Evolutionary conservation across 2,888 invertebrate genomes (phyloP).

Genomic region (Chymomyza fuscimana): DNA sequence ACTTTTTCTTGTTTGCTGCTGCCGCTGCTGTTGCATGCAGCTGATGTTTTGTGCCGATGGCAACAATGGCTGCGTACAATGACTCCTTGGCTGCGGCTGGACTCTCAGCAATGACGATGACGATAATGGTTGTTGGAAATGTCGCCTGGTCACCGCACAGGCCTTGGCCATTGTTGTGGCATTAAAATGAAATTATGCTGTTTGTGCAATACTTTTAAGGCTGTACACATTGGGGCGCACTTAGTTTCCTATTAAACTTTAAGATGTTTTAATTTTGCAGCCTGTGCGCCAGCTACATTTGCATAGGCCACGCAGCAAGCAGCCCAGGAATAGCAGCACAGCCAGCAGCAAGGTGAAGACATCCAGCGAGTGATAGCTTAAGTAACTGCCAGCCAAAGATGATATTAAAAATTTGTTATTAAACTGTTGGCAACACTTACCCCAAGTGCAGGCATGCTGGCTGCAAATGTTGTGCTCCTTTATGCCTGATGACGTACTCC

Average conservation of each 20-base stretch:
- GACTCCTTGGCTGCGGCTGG: background rate
- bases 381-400: conserved; percentile 12
- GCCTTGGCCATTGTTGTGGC: conserved; percentile 15
- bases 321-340: conserved; percentile 13
- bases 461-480: conserved; percentile 87
- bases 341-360: conserved; percentile 10
- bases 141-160: background rate
- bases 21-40: background rate
- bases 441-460: conserved; percentile 85
- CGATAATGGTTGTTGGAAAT: background rate
- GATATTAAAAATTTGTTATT: conserved; percentile 12
- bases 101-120: conserved; percentile 7
- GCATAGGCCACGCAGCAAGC: conserved; percentile 10
- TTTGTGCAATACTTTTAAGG: conserved; percentile 4
- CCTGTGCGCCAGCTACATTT: conserved; percentile 20
- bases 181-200: conserved; percentile 47
- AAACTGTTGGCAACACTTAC: conserved; percentile 32
- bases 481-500: conserved; percentile 88
- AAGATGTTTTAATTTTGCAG: conserved; percentile 37
- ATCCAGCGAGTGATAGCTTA: conserved; percentile 23
- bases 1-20: background rate
- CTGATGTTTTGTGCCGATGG: conserved; percentile 2
- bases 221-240: background rate
- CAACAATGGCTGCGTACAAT: background rate
- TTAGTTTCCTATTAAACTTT: conserved; percentile 37